Conservation (phyloP, 2,797 vertebrate species). For the Cichlasoma orientale region DNA sequence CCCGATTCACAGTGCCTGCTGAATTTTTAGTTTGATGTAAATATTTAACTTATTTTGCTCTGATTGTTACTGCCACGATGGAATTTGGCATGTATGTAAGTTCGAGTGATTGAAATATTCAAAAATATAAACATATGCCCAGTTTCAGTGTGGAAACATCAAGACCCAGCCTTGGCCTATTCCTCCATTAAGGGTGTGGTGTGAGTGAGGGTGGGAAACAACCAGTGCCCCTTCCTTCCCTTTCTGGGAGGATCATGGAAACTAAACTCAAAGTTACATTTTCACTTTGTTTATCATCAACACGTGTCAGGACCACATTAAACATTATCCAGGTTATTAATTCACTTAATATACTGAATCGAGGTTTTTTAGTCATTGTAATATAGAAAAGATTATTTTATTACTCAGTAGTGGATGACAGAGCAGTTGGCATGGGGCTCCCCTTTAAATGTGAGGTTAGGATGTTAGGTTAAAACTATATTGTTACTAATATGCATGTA, state of each 20-base stretch:
- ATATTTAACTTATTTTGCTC: background rate
- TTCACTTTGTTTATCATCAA: slow-evolving; percentile 36
- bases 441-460: background rate
- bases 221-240: slow-evolving; percentile 74
- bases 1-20: background rate
- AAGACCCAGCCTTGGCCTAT: slow-evolving; percentile 62
- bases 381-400: background rate
- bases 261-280: slow-evolving; percentile 51
- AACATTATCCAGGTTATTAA: background rate
- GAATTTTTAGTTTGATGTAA: background rate
- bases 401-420: background rate
- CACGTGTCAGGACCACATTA: slow-evolving; percentile 1
- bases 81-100: background rate
- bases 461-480: background rate
- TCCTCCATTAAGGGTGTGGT: slow-evolving; percentile 64
- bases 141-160: slow-evolving; percentile 53
- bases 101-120: slow-evolving; percentile 36
- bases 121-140: slow-evolving; percentile 54
- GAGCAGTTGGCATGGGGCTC: background rate
- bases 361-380: background rate
- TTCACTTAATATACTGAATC: background rate
- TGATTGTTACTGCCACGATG: background rate
- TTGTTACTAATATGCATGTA: background rate
- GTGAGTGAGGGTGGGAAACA: slow-evolving; percentile 42
- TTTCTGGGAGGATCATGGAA: slow-evolving; percentile 75